Base-by-base conservation (phyloP, 1,140 invertebrate genomes). In the Xylocopa sonorina region DNA sequence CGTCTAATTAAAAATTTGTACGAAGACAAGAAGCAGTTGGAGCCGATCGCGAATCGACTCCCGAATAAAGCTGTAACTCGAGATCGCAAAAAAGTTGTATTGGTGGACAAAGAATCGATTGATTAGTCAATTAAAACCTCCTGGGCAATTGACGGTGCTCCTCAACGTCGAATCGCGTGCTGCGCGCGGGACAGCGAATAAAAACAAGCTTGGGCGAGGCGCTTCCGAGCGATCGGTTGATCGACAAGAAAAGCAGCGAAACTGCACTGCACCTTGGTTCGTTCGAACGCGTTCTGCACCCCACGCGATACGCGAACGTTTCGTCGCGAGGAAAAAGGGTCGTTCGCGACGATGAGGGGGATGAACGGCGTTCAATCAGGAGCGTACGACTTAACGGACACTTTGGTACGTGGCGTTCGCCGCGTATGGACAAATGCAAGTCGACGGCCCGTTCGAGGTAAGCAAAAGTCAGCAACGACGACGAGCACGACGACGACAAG, bases 371-470 rank as follows among this genome's bases (percentile, higher is more conserved):
- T 76, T 67, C 62, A 76, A 80, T 76, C 72, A 66, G 53, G 18
- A 48, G 71, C 24, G 27, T 38, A 60, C 63, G 73, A 68, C 72
- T 69, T 80, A 48, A 69, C 78, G 78, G n/a, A 80, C 78, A 80
- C 78, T 80, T 77, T 5, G 62, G 34, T 50, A 68, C 78, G 62
- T 67, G 72, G 57, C 29, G 63, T 62, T 67, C 62, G 53, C 57
- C 78, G 69, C 71, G 48, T 41, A 38, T 51, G 55, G 60, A 80
- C 78, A 75, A 80, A 80, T 75, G 78, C 78, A 55, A 48, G n/a
- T 16, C 55, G 68, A 62, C 51, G 41, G 2, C 21, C 3, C 60
- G 38, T 18, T 32, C 41, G 32, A 67, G 29, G 21, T 18, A 21
- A 57, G 41, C 51, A 75, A 63, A 50, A 75, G 38, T n/a, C 66